These are phyloP conservation scores for Lasioglossum villosulum DNA, from an alignment of 2,888 invertebrate genomes.

Conservation along the genomic window DNA sequence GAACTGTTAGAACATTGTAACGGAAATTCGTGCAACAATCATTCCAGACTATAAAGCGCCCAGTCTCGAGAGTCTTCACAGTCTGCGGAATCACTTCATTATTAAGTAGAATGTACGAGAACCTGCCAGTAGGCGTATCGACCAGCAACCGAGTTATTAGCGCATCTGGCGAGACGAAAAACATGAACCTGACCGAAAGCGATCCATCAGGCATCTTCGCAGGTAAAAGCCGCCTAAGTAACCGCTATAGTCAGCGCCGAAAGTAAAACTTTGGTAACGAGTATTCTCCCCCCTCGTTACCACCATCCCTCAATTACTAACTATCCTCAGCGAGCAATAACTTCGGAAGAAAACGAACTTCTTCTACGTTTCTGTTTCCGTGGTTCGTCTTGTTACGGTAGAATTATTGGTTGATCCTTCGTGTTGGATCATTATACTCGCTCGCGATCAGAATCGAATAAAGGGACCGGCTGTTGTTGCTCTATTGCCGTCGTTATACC, in stretches of 20 bases:
- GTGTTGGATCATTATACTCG: slow-evolving; percentile 3
- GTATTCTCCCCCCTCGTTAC: neutral
- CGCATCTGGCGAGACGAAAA: neutral
- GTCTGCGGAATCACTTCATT: no score
- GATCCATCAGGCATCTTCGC: neutral
- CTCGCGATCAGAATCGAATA: slow-evolving; percentile 29
- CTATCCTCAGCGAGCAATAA: slow-evolving; percentile 1
- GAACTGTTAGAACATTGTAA: neutral
- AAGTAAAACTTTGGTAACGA: slow-evolving; percentile 12
- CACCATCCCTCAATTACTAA: neutral
- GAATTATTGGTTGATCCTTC: slow-evolving; percentile 7
- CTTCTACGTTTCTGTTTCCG: neutral
- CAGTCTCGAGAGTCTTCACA: no score
- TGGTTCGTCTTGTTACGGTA: neutral
- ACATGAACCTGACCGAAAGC: neutral
- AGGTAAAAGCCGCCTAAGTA: neutral
- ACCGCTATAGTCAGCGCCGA: neutral
- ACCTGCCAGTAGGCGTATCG: neutral
- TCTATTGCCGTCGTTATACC: slow-evolving; percentile 30
- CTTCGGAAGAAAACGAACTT: slow-evolving; percentile 4
- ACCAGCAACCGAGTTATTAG: neutral
- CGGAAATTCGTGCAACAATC: neutral
- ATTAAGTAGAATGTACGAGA: no score
- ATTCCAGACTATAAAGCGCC: neutral
- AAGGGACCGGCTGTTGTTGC: slow-evolving; percentile 34